phyloP scores from a whole-genome alignment of 2,888 invertebrate genomes.

The Eupithecia abbreviata region DNA sequence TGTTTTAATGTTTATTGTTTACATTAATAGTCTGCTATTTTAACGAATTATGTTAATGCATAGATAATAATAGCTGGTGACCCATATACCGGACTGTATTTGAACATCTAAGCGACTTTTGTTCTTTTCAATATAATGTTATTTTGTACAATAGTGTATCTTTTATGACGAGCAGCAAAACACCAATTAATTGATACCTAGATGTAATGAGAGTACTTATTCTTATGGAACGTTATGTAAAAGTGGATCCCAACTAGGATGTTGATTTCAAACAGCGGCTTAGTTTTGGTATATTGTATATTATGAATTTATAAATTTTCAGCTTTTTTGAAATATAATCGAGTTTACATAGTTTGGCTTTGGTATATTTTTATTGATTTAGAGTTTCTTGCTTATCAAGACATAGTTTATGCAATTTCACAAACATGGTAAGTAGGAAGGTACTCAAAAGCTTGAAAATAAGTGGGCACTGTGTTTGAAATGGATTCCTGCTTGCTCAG shows the following conservation, averaged over 20 bases:
- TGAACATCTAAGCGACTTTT: slow-evolving; percentile 46
- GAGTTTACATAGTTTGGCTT: slow-evolving; percentile 47
- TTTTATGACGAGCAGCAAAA: slow-evolving; percentile 40
- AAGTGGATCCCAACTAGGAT: slow-evolving; percentile 58
- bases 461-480: background rate
- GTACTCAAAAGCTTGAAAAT: background rate
- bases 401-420: background rate
- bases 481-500: too few species aligned
- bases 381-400: slow-evolving; percentile 13
- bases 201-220: slow-evolving; percentile 73
- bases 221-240: slow-evolving; percentile 69
- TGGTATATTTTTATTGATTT: slow-evolving; percentile 43
- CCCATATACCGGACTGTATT: slow-evolving; percentile 42
- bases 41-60: slow-evolving; percentile 60
- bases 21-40: slow-evolving; percentile 65
- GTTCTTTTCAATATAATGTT: slow-evolving; percentile 45
- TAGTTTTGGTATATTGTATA: slow-evolving; percentile 65
- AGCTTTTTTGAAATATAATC: slow-evolving; percentile 78
- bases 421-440: background rate
- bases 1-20: slow-evolving; percentile 59
- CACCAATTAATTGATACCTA: slow-evolving; percentile 48
- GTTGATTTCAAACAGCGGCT: slow-evolving; percentile 47
- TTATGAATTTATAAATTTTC: slow-evolving; percentile 78
- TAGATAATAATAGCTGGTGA: slow-evolving; percentile 63
- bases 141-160: slow-evolving; percentile 47